These are phyloP conservation scores for Drosophila quinaria DNA, from an alignment of 2,888 invertebrate genomes.

Conservation along the genomic window DNA sequence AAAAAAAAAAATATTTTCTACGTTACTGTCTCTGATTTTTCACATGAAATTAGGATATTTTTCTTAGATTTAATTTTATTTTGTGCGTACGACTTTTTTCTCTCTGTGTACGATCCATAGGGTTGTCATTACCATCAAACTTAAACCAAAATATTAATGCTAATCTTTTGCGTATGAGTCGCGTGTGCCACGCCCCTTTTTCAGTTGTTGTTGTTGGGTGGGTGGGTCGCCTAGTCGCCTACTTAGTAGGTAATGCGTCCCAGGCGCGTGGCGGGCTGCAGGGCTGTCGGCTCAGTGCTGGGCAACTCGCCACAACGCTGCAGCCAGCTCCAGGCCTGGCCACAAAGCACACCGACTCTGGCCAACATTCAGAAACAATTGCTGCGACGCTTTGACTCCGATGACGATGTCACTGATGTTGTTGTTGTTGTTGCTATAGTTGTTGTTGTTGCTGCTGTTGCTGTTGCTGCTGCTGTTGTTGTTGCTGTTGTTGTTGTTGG, in stretches of 20 bases:
- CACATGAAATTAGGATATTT: no score
- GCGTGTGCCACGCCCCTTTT: conserved; percentile 50
- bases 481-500: conserved; percentile 48
- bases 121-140: conserved; percentile 1
- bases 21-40: no score
- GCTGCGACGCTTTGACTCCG: conserved; percentile 62
- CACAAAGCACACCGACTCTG: conserved; percentile 74
- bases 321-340: conserved; percentile 72
- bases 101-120: conserved; percentile 12
- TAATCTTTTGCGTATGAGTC: conserved; percentile 44
- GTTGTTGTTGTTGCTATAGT: conserved; percentile 20
- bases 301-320: conserved; percentile 74
- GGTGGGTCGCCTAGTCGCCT: conserved; percentile 17
- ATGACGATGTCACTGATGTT: conserved; percentile 29
- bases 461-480: conserved; percentile 23
- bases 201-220: neutral
- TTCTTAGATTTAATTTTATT: neutral
- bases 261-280: conserved; percentile 68
- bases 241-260: conserved; percentile 69
- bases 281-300: conserved; percentile 67
- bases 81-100: neutral
- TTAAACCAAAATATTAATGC: conserved; percentile 36
- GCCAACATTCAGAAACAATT: conserved; percentile 79
- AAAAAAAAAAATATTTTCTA: no score
- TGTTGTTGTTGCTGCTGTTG: conserved; percentile 7